phyloP scores from a whole-genome alignment of 2,888 invertebrate genomes.

The Aphrophora alni region DNA sequence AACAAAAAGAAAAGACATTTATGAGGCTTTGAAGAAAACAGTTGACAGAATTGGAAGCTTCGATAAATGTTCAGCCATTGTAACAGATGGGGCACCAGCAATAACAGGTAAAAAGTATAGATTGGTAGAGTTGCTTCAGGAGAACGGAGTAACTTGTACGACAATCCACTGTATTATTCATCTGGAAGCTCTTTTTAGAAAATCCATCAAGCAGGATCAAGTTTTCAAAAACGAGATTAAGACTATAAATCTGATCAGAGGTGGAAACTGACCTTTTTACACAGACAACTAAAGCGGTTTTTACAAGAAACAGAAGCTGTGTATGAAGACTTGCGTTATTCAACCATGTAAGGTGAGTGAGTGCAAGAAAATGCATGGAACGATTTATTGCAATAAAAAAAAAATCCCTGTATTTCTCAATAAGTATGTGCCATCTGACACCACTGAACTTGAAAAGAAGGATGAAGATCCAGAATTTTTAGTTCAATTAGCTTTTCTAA shows the following conservation, averaged over 20 bases:
- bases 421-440: neutral
- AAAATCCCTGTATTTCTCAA: neutral
- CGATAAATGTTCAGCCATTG: conserved; percentile 40
- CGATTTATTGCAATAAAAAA: neutral
- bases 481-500: neutral
- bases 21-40: conserved; percentile 31
- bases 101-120: conserved; percentile 44
- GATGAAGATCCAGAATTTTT: neutral
- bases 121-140: conserved; percentile 37
- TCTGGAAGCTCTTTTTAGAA: conserved; percentile 19
- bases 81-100: conserved; percentile 37
- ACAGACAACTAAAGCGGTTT: conserved; percentile 41
- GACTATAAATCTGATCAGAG: conserved; percentile 15
- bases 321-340: conserved; percentile 34
- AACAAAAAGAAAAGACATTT: conserved; percentile 33
- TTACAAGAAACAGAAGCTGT: conserved; percentile 41
- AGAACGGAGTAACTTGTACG: conserved; percentile 40
- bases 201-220: conserved; percentile 21
- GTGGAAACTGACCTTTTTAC: conserved; percentile 31
- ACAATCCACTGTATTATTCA: conserved; percentile 46
- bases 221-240: conserved; percentile 31
- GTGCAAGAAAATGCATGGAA: neutral
- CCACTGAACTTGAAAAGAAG: neutral
- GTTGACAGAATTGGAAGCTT: conserved; percentile 32
- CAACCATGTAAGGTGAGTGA: conserved; percentile 41